Conservation (phyloP, 2,888 invertebrate genomes). For the Sarcophaga subvicina region DNA sequence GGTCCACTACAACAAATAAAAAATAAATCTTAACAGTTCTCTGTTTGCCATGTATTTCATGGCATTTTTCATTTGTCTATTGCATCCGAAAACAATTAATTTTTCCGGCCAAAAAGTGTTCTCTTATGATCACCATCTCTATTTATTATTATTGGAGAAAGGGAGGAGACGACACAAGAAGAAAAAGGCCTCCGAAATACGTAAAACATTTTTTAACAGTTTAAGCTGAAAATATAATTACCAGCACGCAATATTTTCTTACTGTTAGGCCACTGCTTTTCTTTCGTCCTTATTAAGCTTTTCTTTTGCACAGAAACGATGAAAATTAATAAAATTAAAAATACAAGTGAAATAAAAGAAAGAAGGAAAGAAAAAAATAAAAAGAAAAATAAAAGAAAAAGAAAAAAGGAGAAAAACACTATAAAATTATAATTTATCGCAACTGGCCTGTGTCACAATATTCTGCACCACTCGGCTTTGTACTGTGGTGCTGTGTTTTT, state of each 20-base stretch:
- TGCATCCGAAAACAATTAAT: no score
- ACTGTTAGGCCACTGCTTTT: background rate
- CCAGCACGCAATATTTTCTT: constrained; percentile 6
- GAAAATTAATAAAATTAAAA: constrained; percentile 18
- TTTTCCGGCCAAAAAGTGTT: background rate
- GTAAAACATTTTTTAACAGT: constrained; percentile 17
- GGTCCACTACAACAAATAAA: no score
- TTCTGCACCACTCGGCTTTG: background rate
- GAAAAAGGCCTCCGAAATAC: background rate
- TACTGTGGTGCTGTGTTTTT: background rate
- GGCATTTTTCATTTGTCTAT: no score
- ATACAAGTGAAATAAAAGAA: background rate
- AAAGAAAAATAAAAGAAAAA: background rate
- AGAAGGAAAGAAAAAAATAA: background rate
- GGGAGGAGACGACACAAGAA: background rate
- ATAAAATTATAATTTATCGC: constrained; percentile 32
- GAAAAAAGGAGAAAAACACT: background rate
- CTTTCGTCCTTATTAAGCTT: background rate
- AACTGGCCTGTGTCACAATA: constrained; percentile 10
- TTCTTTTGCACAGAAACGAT: background rate
- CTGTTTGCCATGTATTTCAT: no score
- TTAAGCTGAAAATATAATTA: constrained; percentile 26
- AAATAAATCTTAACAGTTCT: no score
- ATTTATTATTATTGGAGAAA: background rate
- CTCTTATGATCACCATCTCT: background rate